phyloP scores from a whole-genome alignment of 2,797 vertebrate genomes.

The Trichosurus vulpecula region DNA sequence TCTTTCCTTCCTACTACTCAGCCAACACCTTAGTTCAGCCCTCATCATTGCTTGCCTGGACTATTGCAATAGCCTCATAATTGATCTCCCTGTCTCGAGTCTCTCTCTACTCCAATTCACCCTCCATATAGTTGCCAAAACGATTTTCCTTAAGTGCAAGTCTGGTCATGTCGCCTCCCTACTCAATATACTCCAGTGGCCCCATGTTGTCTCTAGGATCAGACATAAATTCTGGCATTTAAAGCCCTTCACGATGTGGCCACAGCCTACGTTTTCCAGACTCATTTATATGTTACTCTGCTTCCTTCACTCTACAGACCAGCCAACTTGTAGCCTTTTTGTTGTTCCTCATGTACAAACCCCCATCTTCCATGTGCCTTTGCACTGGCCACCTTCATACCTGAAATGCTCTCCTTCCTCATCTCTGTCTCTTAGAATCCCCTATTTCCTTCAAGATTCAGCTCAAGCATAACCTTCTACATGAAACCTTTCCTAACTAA shows the following conservation, averaged over 20 bases:
- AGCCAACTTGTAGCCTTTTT: neutral
- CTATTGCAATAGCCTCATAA: neutral
- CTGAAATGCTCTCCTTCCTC: neutral
- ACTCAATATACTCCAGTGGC: neutral
- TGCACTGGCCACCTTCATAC: neutral
- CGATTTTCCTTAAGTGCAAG: neutral
- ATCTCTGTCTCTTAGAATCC: neutral
- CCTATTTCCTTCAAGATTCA: neutral
- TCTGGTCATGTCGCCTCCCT: neutral
- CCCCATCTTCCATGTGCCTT: neutral
- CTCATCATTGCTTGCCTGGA: neutral
- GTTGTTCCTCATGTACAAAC: neutral
- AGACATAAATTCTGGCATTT: neutral
- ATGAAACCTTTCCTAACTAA: neutral
- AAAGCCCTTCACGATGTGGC: neutral
- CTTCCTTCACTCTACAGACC: neutral
- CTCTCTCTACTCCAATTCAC: neutral
- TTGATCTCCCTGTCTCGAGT: neutral
- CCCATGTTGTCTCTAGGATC: neutral
- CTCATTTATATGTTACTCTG: neutral
- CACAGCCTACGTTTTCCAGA: neutral
- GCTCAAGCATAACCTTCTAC: neutral
- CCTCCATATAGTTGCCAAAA: neutral
- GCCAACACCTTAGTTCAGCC: neutral
- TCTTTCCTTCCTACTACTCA: neutral